Base-by-base conservation (phyloP, 2,113 vertebrate genomes). In the Eclectus roratus region DNA sequence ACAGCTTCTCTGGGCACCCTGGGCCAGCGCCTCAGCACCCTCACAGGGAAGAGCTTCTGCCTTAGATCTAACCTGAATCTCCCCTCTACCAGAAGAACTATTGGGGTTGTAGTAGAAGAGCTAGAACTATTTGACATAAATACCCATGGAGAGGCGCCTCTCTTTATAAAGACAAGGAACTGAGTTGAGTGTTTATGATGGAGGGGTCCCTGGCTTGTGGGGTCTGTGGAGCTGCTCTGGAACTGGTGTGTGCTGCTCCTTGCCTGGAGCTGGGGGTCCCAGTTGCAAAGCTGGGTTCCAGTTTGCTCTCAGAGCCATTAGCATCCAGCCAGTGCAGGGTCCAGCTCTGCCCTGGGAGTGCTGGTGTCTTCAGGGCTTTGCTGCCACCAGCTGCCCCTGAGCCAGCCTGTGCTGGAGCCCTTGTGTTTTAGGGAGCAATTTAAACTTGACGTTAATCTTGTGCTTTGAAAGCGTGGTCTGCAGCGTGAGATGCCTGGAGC, bases 371-470 rank as follows among this genome's bases (percentile, higher is more conserved):
- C 41, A 29, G 56, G 77, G 73, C 19, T 66, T 47, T 69, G 76
- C 80, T 53, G 4, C 35, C 3, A 8, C 78, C 60, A 46, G 2
- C 71, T 89, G 81, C 65, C 84, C 80, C 93, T 66, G 47, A 68
- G 80, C 52, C 31, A 86, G 71, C 80, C 60, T 18, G 29, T 0
- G 4, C 71, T 86, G 83, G 43, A 89, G 84, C 56, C 20, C 52
- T 64, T 35, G 74, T 90, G 81, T 91, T 94, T 95, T 83, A 65
- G 85, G 90, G 93, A 82, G 63, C 21, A 52, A 41, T 93, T 93
- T 94, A 44, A 91, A 93, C 89, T 95, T 64, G 4, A 91, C 82
- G 88, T 91, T 96, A 94, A 89, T 94, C 90, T 93, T 68, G 85
- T 85, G 60, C 65, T 88, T 95, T 91, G 85, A 71, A 88, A 91